These are phyloP conservation scores for Saguinus imperator DNA, from an alignment of 2,113 vertebrate genomes.

Conservation along the genomic window DNA sequence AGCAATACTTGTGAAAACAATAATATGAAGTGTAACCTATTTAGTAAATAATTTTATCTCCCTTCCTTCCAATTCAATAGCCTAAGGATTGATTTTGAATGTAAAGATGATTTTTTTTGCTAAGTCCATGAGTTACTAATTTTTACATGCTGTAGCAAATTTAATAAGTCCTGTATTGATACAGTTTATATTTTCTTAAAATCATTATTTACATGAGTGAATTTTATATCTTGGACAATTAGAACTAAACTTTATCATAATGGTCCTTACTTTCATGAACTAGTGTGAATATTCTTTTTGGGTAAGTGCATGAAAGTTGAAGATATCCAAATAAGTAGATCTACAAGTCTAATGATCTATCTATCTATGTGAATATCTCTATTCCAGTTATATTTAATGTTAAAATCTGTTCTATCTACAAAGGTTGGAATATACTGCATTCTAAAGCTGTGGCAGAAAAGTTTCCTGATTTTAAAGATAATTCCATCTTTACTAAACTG, in stretches of 20 bases:
- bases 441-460: not conserved
- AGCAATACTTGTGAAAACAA: not conserved
- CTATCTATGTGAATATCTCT: not conserved
- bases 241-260: not conserved
- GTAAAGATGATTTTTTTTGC: not conserved
- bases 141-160: not conserved
- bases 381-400: not conserved
- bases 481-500: not conserved
- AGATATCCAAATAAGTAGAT: not conserved
- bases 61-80: not conserved
- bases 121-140: not conserved
- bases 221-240: not conserved
- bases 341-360: fast-evolving
- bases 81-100: not conserved
- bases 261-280: not conserved
- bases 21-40: not conserved
- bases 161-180: not conserved
- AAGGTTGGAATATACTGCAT: not conserved
- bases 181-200: not conserved
- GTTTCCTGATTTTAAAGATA: not conserved
- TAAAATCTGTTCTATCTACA: not conserved
- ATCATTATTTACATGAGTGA: not conserved
- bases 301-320: not conserved
- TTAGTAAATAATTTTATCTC: not conserved
- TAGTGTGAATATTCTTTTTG: not conserved